Base-by-base conservation (phyloP, 92 coral and sea anemone species). In the Parazoanthus atlanticus region DNA sequence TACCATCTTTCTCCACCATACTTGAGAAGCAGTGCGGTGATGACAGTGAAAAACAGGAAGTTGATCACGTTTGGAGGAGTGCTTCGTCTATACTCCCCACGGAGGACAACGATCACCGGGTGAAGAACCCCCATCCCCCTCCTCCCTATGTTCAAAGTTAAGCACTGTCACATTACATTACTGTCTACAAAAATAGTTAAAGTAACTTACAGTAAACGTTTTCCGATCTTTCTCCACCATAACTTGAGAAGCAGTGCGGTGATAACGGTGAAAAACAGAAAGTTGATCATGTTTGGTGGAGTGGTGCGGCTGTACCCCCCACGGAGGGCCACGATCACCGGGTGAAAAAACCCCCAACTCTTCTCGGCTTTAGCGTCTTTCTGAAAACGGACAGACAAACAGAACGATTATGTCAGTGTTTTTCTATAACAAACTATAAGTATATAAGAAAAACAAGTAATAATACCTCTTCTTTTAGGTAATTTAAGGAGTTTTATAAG, bases 221-320 rank as follows among this genome's bases (percentile, higher is more conserved):
- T 88, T 25, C 98, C 98, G 73, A 91, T 91, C 85, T 87, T 93
- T 61, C 95, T 96, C 98, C 98, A 96, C 98, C 98, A 96, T 38
- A 92, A 88, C 83, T 94, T 96, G 56, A 93, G 81, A 23, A 92
- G 86, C 34, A 94, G 92, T 67, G 90, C 76, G 64, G 91, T 82
- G 73, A 93, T 89, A 16, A 88, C 95, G 7, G 82, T 74, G 80
- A 93, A 94, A 41, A 94, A 89, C 31, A 94, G 75, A 17, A 79
- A 49, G 80, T 90, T 93, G 77, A 94, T 94, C 31, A 94, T 73
- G 69, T 92, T 94, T 9, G 92, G 80, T 9, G 95, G 94, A 28
- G 94, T 85, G 21, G 79, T 79, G 8, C 79, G 89, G 52, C 91
- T 76, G 89, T 90, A 90, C 2, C 88, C 88, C 75, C 76, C 70